Evolutionary conservation across 2,797 vertebrate species (phyloP).

Genomic region (Hylomyscus alleni): DNA sequence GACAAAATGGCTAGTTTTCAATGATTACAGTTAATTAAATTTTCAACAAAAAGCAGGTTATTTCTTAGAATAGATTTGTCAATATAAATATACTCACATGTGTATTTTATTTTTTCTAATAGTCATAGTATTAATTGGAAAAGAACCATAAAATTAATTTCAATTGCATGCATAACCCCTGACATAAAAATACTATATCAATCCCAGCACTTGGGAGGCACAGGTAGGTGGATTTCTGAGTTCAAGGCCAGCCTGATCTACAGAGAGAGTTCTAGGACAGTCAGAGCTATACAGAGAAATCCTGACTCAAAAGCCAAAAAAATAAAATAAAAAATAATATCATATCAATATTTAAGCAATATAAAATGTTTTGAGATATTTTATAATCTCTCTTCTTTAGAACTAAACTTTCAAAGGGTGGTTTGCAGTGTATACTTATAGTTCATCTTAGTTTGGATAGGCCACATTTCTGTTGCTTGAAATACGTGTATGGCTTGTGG

Average conservation of each 20-base stretch:
- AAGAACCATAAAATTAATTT: conserved; percentile 29
- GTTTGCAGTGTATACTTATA: background rate
- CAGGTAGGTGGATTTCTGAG: no score
- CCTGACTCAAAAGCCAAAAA: no score
- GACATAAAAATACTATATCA: conserved; percentile 4
- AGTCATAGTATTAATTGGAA: background rate
- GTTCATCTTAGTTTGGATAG: background rate
- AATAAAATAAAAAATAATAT: no score
- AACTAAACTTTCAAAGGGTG: conserved; percentile 24
- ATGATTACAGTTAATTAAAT: background rate
- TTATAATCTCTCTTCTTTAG: background rate
- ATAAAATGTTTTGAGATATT: conserved; percentile 35
- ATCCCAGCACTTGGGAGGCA: no score
- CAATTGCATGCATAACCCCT: background rate
- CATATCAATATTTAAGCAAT: background rate
- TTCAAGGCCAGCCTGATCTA: no score
- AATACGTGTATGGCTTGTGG: background rate
- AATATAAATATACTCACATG: background rate
- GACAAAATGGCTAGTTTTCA: conserved; percentile 15
- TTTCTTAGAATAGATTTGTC: background rate
- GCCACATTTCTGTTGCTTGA: background rate
- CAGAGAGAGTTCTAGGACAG: no score
- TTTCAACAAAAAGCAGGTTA: conserved; percentile 43
- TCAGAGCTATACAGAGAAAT: no score
- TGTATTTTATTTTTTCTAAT: conserved; percentile 39